Evolutionary conservation across 2,113 vertebrate species (phyloP), one percentile per base, ranked within the genome.

Genomic region (Oncorhynchus masou): DNA sequence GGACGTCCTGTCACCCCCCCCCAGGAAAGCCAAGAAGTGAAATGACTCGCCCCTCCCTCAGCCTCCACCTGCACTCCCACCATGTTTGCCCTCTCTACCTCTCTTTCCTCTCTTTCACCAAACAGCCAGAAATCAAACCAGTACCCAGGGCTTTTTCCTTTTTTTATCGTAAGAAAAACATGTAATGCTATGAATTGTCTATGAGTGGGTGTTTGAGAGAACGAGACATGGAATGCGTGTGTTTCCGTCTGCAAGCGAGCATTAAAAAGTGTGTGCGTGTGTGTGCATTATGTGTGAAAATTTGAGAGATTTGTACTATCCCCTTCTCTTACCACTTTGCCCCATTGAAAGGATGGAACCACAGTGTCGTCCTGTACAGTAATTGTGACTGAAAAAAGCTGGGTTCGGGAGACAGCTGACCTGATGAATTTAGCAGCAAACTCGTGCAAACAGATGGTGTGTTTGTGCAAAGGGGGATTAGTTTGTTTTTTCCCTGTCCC

Each of bases 11-110:
- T 98, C 75, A 98, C 97, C 13, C 97, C 97, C 97, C 5, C 97
- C 97, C 45, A 94, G 96, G 77, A 98, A 99, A 94, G 94, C 95
- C 91, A 99, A 99, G 93, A 98, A 99, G 90, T 98, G 95, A 91
- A 99, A 90, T 98, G 95, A 91, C 92, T 86, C 71, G 66, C 1
- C 73, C 8, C 68, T 11, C 57, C 85, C 78, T 84, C 66, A 73
- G 60, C 1, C 29, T n/a, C 45, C n/a, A 81, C 80, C 80, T 88
- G 70, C 66, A 8, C 78, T 83, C 84, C 75, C 65, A 73, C 86
- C 84, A 83, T 87, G 19, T 71, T 82, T 82, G 78, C 87, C 86
- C 90, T 89, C 81, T 88, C 88, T 91, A 89, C 84, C 85, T 88
- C 86, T 88, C 82, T 86, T 89, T 73, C 59, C 66, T 73, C 77